These are phyloP conservation scores for Phalacrocorax aristotelis DNA, from an alignment of 2,113 vertebrate species.

Conservation along the genomic window DNA sequence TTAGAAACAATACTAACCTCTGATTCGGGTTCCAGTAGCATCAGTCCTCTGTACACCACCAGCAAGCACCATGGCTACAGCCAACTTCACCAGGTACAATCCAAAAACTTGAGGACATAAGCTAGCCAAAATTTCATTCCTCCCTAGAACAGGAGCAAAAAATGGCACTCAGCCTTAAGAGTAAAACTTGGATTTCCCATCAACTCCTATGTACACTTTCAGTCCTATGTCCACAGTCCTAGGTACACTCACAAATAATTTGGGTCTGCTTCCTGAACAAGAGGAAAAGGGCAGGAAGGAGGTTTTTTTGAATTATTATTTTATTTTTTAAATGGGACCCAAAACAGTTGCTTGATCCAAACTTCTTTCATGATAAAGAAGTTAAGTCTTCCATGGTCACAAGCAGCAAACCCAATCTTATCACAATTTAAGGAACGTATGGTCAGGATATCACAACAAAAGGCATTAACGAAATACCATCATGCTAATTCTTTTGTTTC, in stretches of 20 bases:
- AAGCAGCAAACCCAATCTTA: neutral
- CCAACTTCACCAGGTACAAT: conserved; percentile 92
- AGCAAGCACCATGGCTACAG: conserved; percentile 92
- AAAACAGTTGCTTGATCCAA: neutral
- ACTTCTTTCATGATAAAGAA: neutral
- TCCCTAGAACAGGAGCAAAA: conserved; percentile 75
- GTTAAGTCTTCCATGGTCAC: neutral
- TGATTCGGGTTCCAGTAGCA: conserved; percentile 86
- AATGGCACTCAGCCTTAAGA: neutral
- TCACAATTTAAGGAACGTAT: neutral
- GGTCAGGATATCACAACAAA: neutral
- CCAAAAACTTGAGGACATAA: conserved; percentile 96
- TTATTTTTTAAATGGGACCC: neutral
- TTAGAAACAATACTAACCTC: conserved; percentile 80
- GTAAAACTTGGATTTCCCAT: neutral
- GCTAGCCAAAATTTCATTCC: conserved; percentile 92
- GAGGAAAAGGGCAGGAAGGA: neutral
- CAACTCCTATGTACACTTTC: neutral
- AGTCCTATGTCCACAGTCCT: neutral
- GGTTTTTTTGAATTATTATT: neutral
- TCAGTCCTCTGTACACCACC: conserved; percentile 95
- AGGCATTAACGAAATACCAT: neutral
- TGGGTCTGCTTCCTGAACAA: neutral
- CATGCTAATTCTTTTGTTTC: neutral
- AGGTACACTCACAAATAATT: neutral